Evolutionary conservation across 2,113 vertebrate genomes (phyloP), one percentile per base, ranked within the genome.

Genomic region (Arenaria interpres): DNA sequence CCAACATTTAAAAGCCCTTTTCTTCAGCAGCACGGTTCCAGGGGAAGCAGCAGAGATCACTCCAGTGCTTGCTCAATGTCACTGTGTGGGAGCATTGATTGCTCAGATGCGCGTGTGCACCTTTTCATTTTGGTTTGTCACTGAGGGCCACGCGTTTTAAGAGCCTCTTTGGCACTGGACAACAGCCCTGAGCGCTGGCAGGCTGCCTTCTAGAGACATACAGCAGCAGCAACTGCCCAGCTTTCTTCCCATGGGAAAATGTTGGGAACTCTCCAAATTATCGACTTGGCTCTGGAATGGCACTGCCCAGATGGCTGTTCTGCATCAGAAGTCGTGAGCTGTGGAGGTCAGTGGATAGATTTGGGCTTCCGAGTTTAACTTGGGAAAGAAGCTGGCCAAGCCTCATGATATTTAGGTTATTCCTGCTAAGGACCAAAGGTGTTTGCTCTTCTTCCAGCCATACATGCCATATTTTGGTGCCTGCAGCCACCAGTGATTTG

Each of bases 211-310:
- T 28, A 39, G 68, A 95, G 60, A 64, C 53, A n/a, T 39, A 56
- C 35, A 89, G 80, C 89, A 96, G 64, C 85, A 95, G 80, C 83
- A 92, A 90, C 92, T 92, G 94, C 57, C 86, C 88, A 75, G 95
- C 86, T 94, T 92, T 86, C 86, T 95, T 92, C 90, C 41, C 25
- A 7, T 56, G 43, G 73, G 86, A 90, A 90, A 87, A 90, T 15
- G 11, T 37, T 95, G 96, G 95, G 56, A 93, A 89, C 27, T 67
- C 37, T 93, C 94, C 90, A 93, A 41, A 87, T 93, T 72, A 73
- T 76, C 0, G 0, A 16, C 76, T 82, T 97, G 96, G 69, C 90
- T 94, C 43, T 74, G 45, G 35, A 90, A 57, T 8, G 45, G 46
- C 57, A 81, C 74, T 89, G 95, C n/a, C 84, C 92, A 93, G 85